Evolutionary conservation across 2,888 invertebrate genomes (phyloP), one percentile per base, ranked within the genome.

Genomic region (Actias luna): DNA sequence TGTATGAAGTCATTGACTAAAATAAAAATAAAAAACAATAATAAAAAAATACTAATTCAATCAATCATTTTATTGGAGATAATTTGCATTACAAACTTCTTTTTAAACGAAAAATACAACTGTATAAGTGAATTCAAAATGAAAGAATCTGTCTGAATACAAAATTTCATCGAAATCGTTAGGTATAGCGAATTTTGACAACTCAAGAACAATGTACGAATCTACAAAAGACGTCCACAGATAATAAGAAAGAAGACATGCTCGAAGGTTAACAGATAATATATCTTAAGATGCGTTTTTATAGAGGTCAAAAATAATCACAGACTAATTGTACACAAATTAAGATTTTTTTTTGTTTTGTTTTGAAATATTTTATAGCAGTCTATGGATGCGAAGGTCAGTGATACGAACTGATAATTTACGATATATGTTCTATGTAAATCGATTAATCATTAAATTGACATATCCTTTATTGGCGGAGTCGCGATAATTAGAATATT

Each of bases 261-360:
- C 25, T 25, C 25, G 12, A 50, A 50, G 46, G 46, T 50, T 50
- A 18, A 50, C 46, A 50, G 46, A 50, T 50, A 50, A 50, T 12
- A 50, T 50, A 50, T 50, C 22, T 50, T 50, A 50, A 50, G 46
- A 25, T 50, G 46, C 22, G 46, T 50, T 22, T n/a, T n/a, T 10
- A 12, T 5, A 50, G 46, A 50, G 46, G 46, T 50, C 46, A 25
- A 10, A 50, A 22, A 50, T 50, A 50, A 50, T 50, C 46, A 50
- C 46, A 50, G 12, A 50, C 25, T 50, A 50, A 50, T 50, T 50
- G 22, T 50, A 25, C 46, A 25, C 25, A 22, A 22, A 4, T 8
- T 25, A 25, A 42, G 42, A 42, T 16, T 22, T 50, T 10, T 22
- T 50, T 50, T 22, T 22, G 18, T 22, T 22, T 4, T 2, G 2